These are phyloP conservation scores for Microtus montanus DNA, from an alignment of 2,113 vertebrate species.

Conservation along the genomic window DNA sequence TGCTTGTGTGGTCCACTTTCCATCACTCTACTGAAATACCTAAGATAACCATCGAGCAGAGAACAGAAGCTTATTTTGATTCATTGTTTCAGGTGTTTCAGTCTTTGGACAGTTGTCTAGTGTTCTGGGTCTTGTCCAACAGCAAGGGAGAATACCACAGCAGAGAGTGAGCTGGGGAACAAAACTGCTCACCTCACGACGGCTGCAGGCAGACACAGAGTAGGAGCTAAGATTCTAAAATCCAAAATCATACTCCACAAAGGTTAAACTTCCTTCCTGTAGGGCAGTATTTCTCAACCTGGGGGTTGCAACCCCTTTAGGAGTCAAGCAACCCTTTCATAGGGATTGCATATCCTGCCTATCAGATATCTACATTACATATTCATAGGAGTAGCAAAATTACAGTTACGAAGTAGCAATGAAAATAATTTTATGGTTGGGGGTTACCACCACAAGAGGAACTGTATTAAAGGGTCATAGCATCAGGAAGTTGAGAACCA, in stretches of 20 bases:
- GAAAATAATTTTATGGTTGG: background rate
- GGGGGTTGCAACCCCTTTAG: background rate
- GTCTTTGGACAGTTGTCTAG: background rate
- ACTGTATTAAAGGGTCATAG: background rate
- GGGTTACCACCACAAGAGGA: background rate
- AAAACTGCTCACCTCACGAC: background rate
- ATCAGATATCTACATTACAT: background rate
- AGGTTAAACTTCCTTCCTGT: background rate
- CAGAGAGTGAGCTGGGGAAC: no score
- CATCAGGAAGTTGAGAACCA: background rate
- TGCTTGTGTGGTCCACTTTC: background rate
- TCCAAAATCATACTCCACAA: background rate
- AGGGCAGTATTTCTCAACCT: background rate
- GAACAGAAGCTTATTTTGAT: background rate
- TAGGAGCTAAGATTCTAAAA: background rate
- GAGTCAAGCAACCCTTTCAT: background rate
- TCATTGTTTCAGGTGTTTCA: background rate
- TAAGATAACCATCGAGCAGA: background rate
- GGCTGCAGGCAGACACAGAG: background rate
- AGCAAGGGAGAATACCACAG: background rate
- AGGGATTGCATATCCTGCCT: background rate
- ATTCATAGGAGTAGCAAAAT: background rate
- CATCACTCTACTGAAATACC: background rate
- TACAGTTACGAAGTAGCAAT: background rate
- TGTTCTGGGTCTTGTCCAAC: no score